Percentiles rank a stretch among this genome's conserved stretches.
phyloP scores from a whole-genome alignment of 2,888 invertebrate species.

The Zhengitettix transpicula region DNA sequence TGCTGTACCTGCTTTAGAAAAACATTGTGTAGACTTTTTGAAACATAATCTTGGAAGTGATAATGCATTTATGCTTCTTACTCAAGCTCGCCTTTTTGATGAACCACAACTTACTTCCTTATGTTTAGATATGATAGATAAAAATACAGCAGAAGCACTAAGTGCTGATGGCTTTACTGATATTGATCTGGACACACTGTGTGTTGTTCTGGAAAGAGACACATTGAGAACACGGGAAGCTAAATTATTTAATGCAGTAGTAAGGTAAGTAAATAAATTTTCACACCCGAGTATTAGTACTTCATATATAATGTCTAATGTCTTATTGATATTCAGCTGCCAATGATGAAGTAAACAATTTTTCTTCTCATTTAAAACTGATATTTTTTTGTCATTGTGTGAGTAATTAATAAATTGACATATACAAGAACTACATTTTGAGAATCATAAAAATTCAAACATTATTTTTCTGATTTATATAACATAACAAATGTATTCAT shows the following conservation, averaged over 20 bases:
- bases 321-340: too few relatives aligned
- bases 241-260: constrained; percentile 56
- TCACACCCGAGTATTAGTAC: too few relatives aligned
- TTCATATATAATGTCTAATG: too few relatives aligned
- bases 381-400: too few relatives aligned
- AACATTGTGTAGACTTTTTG: constrained; percentile 65
- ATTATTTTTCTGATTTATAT: too few relatives aligned
- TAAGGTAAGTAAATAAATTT: constrained; percentile 29
- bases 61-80: constrained; percentile 67
- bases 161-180: constrained; percentile 68
- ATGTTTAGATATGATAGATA: constrained; percentile 69
- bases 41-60: constrained; percentile 59
- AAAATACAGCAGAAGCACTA: constrained; percentile 63
- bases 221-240: constrained; percentile 63
- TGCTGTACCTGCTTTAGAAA: constrained; percentile 66
- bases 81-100: constrained; percentile 63
- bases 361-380: too few relatives aligned
- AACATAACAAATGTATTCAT: too few relatives aligned
- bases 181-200: constrained; percentile 62
- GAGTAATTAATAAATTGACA: too few relatives aligned
- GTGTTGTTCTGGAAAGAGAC: constrained; percentile 59
- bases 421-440: too few relatives aligned
- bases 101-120: constrained; percentile 65
- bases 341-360: too few relatives aligned
- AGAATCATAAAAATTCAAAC: too few relatives aligned